phyloP scores from a whole-genome alignment of 2,113 vertebrate species.

The Brachyistius frenatus region DNA sequence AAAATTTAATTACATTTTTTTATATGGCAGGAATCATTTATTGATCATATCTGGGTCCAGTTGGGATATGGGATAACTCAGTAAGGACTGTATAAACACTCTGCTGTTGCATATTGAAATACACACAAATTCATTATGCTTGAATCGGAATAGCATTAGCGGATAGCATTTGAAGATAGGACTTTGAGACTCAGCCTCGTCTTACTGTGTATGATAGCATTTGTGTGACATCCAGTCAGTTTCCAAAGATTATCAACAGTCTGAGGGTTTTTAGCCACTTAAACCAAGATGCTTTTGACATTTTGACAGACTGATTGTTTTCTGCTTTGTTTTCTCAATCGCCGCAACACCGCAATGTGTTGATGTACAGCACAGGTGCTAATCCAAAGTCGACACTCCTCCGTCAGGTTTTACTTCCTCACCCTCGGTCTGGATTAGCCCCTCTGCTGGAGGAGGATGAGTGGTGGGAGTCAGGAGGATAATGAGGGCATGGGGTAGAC shows the following conservation, averaged over 20 bases:
- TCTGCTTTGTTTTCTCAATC: conserved; percentile 5
- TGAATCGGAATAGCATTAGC: conserved; percentile 12
- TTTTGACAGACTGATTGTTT: background rate
- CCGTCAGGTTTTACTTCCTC: conserved; percentile 35
- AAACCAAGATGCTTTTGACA: background rate
- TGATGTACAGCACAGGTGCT: conserved; percentile 31
- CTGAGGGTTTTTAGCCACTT: background rate
- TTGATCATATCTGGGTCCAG: conserved; percentile 43
- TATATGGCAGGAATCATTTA: conserved; percentile 49
- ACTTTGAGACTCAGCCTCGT: background rate
- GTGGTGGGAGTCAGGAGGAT: conserved; percentile 63
- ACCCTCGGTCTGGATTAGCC: conserved; percentile 68
- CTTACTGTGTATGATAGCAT: background rate
- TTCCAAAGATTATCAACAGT: conserved; percentile 29
- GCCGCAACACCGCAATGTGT: background rate
- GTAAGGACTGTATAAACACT: conserved; percentile 45
- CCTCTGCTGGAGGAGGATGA: conserved; percentile 65
- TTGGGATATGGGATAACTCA: conserved; percentile 21
- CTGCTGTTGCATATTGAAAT: conserved; percentile 40
- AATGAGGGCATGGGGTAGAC: conserved; percentile 73
- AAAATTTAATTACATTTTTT: conserved; percentile 53
- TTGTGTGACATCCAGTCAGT: conserved; percentile 10
- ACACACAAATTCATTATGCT: conserved; percentile 19
- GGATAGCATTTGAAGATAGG: background rate
- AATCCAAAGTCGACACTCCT: conserved; percentile 1